Base-by-base conservation (phyloP, 2,888 invertebrate genomes). In the Girardia tigrina region DNA sequence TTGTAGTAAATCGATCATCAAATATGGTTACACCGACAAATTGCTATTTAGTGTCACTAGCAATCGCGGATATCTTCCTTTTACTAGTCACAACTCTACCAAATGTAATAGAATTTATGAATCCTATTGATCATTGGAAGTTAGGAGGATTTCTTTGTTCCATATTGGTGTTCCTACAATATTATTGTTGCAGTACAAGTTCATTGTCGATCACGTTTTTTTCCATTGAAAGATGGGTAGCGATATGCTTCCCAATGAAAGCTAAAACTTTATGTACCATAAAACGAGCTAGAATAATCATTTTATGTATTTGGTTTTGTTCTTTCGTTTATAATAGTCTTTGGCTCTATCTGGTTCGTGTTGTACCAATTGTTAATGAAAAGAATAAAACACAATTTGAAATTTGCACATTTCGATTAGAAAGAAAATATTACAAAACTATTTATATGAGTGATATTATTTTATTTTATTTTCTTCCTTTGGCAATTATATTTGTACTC, bases 191-290 rank as follows among this genome's bases (percentile, higher is more conserved):
- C 79, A 88, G 88, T 81, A 86, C 87, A 0, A 87, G 87, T 0
- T 86, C 87, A 0, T 81, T 88, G 74, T 87, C 87, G 74, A 86
- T 88, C 76, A 87, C 88, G 2, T 88, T 88, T 12, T 88, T 88
- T 81, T 88, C 88, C 0, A 84, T 88, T 23, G 88, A 88, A 81
- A 82, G 88, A 70, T 88, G 88, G 81, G 87, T 88, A 71, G 88
- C 88, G 78, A 88, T 88, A 74, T 88, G 88, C 79, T 86, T 87
- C 79, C 88, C 88, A 0, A 86, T 88, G 84, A 83, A 78, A 28
- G 83, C 83, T 2, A 87, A 87, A 78, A 85, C 85, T 23, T 84
- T 88, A 78, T 88, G 88, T 81, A 88, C 88, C 0, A 86, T 88
- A 16, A 83, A 84, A 71, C 81, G 88, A 42, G 88, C 88, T 36